phyloP scores from a whole-genome alignment of 2,113 vertebrate genomes.

The Merops nubicus region DNA sequence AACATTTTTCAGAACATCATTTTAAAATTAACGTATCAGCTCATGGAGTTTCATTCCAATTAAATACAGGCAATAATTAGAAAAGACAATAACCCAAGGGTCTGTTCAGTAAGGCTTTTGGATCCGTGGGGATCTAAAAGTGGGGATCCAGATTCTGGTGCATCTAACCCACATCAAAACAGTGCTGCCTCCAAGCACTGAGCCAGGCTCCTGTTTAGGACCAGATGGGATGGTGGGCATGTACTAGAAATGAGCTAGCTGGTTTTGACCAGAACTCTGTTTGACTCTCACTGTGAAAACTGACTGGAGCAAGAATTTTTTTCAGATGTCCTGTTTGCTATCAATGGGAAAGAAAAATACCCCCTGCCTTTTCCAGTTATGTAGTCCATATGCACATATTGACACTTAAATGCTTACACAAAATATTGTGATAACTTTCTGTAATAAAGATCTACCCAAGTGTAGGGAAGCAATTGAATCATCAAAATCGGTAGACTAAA shows the following conservation, averaged over 20 bases:
- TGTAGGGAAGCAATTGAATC: not conserved
- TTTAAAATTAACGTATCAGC: not conserved
- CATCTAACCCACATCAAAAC: not conserved
- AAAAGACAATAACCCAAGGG: not conserved
- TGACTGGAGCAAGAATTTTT: not conserved
- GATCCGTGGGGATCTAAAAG: not conserved
- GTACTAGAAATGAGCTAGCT: not conserved
- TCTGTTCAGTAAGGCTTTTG: not conserved
- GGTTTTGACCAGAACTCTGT: not conserved
- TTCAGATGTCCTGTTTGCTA: not conserved
- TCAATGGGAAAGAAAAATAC: not conserved
- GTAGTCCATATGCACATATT: not conserved
- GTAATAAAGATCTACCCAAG: not conserved
- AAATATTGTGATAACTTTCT: not conserved
- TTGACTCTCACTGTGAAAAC: not conserved
- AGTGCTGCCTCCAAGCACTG: not conserved
- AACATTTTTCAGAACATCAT: not conserved
- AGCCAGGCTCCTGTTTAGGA: not conserved
- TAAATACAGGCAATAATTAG: not conserved
- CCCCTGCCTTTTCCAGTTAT: not conserved
- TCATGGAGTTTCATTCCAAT: not conserved
- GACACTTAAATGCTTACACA: not conserved
- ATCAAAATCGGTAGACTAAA: not conserved
- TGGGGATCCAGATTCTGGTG: not conserved
- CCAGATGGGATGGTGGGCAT: not conserved